A percentile compares a stretch with the other conserved stretches of the same genome.
phyloP scores from a whole-genome alignment of 2,888 invertebrate species.

The Yponomeuta evonymella region DNA sequence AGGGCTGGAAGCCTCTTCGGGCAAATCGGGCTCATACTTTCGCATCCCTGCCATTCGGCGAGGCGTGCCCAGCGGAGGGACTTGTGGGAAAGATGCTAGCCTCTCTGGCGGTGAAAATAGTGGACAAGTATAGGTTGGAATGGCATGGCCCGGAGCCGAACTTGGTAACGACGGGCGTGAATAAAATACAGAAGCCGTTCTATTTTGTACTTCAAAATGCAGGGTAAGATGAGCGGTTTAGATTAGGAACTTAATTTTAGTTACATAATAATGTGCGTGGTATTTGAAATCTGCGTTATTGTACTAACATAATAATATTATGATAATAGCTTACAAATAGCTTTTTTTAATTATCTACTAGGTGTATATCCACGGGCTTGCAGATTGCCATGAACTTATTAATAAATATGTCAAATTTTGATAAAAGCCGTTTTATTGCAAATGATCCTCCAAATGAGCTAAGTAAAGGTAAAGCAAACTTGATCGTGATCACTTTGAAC shows the following conservation, averaged over 20 bases:
- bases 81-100: constrained; percentile 49
- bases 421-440: too few relatives aligned
- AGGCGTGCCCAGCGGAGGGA: constrained; percentile 54
- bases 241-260: neutral
- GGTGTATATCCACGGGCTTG: too few relatives aligned
- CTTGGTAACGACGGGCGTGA: constrained; percentile 49
- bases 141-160: constrained; percentile 61
- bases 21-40: constrained; percentile 53
- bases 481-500: too few relatives aligned
- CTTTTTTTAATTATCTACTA: too few relatives aligned
- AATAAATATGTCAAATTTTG: too few relatives aligned
- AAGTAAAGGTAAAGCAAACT: too few relatives aligned
- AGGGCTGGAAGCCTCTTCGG: constrained; percentile 50
- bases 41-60: constrained; percentile 57
- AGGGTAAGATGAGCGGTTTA: constrained; percentile 25
- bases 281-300: too few relatives aligned
- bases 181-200: constrained; percentile 56
- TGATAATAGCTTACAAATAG: too few relatives aligned
- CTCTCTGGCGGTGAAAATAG: constrained; percentile 42
- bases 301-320: too few relatives aligned
- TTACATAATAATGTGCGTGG: too few relatives aligned
- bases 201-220: constrained; percentile 65
- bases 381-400: too few relatives aligned
- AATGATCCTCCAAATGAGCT: too few relatives aligned
- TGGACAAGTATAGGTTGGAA: constrained; percentile 60